Evolutionary conservation across 2,113 vertebrate species (phyloP), one percentile per base, ranked within the genome.

Genomic region (Elephantulus edwardii): DNA sequence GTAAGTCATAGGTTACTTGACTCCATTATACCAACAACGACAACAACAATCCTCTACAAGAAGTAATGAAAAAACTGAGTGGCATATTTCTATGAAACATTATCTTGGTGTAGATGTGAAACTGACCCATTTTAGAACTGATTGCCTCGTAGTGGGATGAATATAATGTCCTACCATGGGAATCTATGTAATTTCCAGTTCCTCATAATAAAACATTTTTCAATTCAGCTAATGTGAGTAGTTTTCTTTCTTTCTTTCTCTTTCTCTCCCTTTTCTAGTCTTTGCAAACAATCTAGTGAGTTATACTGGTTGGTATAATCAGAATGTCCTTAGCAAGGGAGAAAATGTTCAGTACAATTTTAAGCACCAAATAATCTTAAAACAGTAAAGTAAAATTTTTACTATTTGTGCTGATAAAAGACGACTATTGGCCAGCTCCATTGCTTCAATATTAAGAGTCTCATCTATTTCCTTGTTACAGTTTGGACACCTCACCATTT

Each of bases 341-440:
- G 13, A 60, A 70, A 22, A 1, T 66, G 70, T 66, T 77, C 30
- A 86, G 35, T 50, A 79, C 48, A 70, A 89, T 80, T 91, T 87
- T 48, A 50, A 30, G 17, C 42, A 42, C 3, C 71, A 46, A 56
- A 33, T 16, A 20, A 83, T 80, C 86, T 70, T 9, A 11, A 30
- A 62, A 77, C 13, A 22, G 3, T 6, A 38, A 5, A 50, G 33
- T 10, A 66, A 83, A 70, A 14, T 87, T 93, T 92, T 89, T 19
- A 96, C 96, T 86, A 96, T 96, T 86, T 95, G 94, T 68, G 95
- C 93, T 0, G 90, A 95, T n/a, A 96, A 24, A 44, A 96, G 82
- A 35, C 88, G 92, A 17, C 90, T 78, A 44, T 93, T 93, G 54
- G 96, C 86, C 88, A 96, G 80, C 8, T 95, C 92, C 83, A 88